Conservation (phyloP, 2,797 vertebrate genomes). For the Poecilia picta region DNA sequence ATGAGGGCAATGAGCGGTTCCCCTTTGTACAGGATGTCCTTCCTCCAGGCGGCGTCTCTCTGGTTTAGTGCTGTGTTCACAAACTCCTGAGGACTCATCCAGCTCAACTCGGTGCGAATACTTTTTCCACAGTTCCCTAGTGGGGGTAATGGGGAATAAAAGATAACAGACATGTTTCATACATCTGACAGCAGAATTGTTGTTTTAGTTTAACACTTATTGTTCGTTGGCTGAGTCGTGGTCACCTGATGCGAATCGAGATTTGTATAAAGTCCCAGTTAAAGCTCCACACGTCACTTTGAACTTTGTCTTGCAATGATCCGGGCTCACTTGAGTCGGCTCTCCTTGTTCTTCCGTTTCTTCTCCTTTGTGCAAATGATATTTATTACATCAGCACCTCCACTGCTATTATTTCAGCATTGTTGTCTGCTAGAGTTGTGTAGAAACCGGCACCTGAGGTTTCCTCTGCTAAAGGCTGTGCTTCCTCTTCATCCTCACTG, state of each 20-base stretch:
- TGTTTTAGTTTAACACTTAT: not conserved
- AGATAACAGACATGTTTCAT: not conserved
- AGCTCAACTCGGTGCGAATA: constrained; percentile 71
- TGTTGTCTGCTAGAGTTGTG: not conserved
- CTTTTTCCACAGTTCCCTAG: constrained; percentile 69
- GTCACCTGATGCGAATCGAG: constrained; percentile 72
- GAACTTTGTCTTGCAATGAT: constrained; percentile 17
- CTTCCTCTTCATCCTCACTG: constrained; percentile 25
- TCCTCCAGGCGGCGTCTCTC: constrained; percentile 59
- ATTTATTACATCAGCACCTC: rapidly evolving
- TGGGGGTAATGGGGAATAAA: not conserved
- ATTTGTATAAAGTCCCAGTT: constrained; percentile 49
- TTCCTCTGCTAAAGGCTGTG: constrained; percentile 6
- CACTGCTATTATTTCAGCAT: too few relatives aligned
- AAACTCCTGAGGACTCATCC: constrained; percentile 75
- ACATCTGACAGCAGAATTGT: not conserved
- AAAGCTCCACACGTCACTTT: constrained; percentile 58
- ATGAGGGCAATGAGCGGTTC: constrained; percentile 54
- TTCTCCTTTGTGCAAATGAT: not conserved
- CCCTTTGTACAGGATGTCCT: constrained; percentile 66
- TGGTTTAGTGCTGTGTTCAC: constrained; percentile 12
- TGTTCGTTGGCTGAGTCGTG: not conserved
- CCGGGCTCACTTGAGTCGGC: not conserved
- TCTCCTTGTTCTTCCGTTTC: constrained; percentile 5
- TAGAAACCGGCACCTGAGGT: constrained; percentile 25